Evolutionary conservation across 1,140 invertebrate genomes (phyloP).

Genomic region (Belonocnema kinseyi): DNA sequence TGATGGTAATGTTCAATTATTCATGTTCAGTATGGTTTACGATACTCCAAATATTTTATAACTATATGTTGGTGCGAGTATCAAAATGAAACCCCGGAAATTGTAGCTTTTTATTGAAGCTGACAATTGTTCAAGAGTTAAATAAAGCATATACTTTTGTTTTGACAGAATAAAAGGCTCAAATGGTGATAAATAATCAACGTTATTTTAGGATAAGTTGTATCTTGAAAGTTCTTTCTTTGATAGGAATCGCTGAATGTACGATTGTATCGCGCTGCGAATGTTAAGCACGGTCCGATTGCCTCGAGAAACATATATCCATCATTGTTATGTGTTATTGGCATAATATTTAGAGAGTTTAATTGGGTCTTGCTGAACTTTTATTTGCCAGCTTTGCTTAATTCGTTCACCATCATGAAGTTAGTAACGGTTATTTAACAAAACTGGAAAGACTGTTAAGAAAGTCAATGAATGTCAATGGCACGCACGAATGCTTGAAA

Average conservation of each 20-base stretch:
- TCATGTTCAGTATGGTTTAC: constrained; percentile 9
- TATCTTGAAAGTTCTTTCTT: not conserved
- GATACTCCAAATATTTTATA: not conserved
- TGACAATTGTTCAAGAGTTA: not conserved
- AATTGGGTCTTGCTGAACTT: not conserved
- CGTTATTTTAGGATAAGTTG: constrained; percentile 12
- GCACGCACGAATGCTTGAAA: constrained; percentile 25
- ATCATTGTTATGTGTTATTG: not conserved
- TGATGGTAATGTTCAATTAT: not conserved
- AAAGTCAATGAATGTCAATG: constrained; percentile 7
- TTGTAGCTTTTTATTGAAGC: not conserved
- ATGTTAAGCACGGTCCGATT: not conserved
- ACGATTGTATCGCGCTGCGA: not conserved
- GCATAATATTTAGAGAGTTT: not conserved
- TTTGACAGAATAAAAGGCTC: constrained; percentile 9
- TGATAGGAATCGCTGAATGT: not conserved
- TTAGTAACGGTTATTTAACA: not conserved
- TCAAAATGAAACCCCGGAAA: not conserved
- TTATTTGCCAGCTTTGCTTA: constrained; percentile 4
- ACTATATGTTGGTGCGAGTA: not conserved
- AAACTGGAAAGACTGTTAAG: constrained; percentile 23
- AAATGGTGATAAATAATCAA: constrained; percentile 21
- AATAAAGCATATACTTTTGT: not conserved
- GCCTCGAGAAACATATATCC: not conserved
- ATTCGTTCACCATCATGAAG: not conserved